Evolutionary conservation across 1,140 invertebrate species (phyloP).

Genomic region (Lepidostoma basale): DNA sequence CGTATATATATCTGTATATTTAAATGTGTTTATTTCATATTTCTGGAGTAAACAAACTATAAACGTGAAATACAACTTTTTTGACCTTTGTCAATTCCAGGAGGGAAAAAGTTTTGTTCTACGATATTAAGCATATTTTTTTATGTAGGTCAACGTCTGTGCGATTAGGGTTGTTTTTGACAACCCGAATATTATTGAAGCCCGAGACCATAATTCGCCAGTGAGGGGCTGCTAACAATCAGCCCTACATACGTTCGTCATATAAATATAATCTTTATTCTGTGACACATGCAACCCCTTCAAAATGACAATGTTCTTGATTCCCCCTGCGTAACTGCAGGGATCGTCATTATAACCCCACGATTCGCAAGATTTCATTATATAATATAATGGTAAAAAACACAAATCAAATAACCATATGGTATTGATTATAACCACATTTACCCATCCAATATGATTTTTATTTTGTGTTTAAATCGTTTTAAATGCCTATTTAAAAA

Average conservation of each 20-base stretch:
- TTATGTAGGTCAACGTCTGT: no score
- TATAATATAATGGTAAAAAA: not conserved
- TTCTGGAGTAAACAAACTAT: not conserved
- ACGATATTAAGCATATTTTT: no score
- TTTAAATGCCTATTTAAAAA: no score
- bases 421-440: not conserved
- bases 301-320: not conserved
- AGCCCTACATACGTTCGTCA: constrained; percentile 28
- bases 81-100: not conserved
- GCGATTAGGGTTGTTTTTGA: not conserved
- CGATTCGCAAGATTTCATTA: not conserved
- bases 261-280: constrained; percentile 31
- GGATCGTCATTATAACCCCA: not conserved
- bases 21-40: not conserved
- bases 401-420: not conserved
- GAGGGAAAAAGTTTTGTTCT: no score
- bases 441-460: not conserved
- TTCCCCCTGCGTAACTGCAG: not conserved
- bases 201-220: not conserved
- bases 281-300: constrained; percentile 26
- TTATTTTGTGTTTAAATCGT: no score
- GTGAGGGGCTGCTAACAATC: not conserved
- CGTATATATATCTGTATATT: no score
- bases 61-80: not conserved
- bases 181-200: not conserved